Evolutionary conservation across 2,113 vertebrate genomes (phyloP).

Genomic region (Istiophorus platypterus): DNA sequence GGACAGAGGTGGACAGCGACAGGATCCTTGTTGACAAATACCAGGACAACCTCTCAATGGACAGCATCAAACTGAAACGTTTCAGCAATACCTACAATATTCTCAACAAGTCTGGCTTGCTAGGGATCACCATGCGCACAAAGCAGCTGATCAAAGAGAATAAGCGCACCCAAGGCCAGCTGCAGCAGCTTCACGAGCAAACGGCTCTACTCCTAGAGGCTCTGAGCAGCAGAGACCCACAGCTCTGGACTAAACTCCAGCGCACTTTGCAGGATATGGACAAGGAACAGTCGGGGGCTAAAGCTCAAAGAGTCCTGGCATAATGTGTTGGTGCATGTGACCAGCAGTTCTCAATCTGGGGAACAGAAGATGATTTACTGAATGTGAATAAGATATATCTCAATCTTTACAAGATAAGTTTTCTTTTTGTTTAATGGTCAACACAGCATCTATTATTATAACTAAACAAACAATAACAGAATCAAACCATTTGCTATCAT

Average conservation of each 20-base stretch:
- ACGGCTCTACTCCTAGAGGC: slow-evolving; percentile 90
- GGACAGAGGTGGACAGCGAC: slow-evolving; percentile 23
- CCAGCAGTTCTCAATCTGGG: slow-evolving; percentile 29
- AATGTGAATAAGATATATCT: slow-evolving; percentile 21
- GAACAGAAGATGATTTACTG: slow-evolving; percentile 11
- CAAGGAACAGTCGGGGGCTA: slow-evolving; percentile 55
- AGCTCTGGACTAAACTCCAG: slow-evolving; percentile 90
- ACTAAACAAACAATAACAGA: not conserved
- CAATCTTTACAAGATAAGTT: not conserved
- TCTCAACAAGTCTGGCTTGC: slow-evolving; percentile 88
- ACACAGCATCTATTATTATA: not conserved
- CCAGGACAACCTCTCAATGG: slow-evolving; percentile 67
- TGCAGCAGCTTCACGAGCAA: slow-evolving; percentile 91
- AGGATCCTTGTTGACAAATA: slow-evolving; percentile 25
- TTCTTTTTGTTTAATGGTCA: not conserved
- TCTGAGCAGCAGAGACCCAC: slow-evolving; percentile 87
- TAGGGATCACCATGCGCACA: slow-evolving; percentile 94
- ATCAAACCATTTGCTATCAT: not conserved
- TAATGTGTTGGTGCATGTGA: slow-evolving; percentile 35
- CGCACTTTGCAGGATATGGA: slow-evolving; percentile 81
- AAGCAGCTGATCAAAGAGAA: slow-evolving; percentile 95
- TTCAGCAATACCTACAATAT: slow-evolving; percentile 94
- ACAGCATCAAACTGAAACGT: slow-evolving; percentile 85
- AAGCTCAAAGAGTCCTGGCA: slow-evolving; percentile 29
- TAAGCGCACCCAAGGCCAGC: slow-evolving; percentile 89